These are phyloP conservation scores for Heliocidaris erythrogramma DNA, from an alignment of 35 echinoderm and acorn worm species.

Conservation along the genomic window DNA sequence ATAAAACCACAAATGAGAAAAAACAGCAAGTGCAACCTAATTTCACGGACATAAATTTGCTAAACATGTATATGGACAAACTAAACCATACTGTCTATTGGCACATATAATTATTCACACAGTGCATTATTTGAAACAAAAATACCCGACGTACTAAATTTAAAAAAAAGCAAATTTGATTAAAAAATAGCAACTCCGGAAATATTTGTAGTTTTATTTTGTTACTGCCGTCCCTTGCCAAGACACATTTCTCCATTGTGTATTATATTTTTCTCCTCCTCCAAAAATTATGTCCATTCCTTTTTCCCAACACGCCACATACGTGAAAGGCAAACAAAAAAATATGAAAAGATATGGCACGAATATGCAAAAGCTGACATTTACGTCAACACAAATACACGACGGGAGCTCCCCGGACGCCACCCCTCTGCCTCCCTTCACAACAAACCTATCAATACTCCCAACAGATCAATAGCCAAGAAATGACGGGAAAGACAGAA, in stretches of 20 bases:
- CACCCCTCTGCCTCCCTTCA: background rate
- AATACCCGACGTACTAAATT: too few species aligned
- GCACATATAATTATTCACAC: too few species aligned
- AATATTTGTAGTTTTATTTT: background rate
- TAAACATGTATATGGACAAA: too few species aligned
- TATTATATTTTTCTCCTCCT: background rate
- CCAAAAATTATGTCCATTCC: background rate
- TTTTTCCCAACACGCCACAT: background rate
- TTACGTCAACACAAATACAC: conserved; percentile 47
- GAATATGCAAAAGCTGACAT: conserved; percentile 51
- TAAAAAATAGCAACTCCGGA: background rate
- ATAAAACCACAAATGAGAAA: too few species aligned
- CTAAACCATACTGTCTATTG: too few species aligned
- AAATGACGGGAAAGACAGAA: background rate
- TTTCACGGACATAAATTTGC: too few species aligned
- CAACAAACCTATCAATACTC: background rate
- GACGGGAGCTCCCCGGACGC: background rate
- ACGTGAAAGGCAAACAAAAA: background rate
- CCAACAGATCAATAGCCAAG: conserved; percentile 26
- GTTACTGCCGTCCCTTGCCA: background rate
- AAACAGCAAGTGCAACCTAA: too few species aligned
- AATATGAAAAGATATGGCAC: background rate
- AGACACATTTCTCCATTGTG: background rate
- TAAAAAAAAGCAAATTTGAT: too few species aligned
- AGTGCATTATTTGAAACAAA: too few species aligned